Conservation (phyloP, 2,797 vertebrate genomes). For the Myotis planiceps region DNA sequence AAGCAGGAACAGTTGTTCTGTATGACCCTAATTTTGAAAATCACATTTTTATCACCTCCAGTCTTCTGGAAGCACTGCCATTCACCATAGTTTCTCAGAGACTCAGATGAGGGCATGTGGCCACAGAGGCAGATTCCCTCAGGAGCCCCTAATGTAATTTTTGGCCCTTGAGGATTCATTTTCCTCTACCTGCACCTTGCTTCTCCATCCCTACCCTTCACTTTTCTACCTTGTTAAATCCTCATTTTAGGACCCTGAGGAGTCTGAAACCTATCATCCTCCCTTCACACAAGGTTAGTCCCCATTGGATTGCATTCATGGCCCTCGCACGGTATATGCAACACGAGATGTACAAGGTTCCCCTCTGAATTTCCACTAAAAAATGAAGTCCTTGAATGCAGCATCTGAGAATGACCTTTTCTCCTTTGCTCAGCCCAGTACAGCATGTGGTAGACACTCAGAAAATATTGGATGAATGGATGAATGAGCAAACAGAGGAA, state of each 20-base stretch:
- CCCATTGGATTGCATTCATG: background rate
- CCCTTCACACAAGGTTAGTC: background rate
- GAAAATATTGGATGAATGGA: background rate
- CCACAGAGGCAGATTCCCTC: background rate
- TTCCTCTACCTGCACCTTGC: background rate
- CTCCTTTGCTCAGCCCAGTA: background rate
- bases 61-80: background rate
- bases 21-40: background rate
- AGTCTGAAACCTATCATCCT: background rate
- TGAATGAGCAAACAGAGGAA: background rate
- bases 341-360: background rate
- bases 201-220: background rate
- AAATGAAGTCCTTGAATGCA: background rate
- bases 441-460: background rate
- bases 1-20: background rate
- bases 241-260: background rate
- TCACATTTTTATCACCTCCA: background rate
- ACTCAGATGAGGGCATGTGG: rapidly evolving
- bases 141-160: rapidly evolving
- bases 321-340: background rate
- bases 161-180: background rate
- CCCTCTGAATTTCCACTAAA: background rate
- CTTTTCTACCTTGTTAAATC: background rate
- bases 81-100: background rate
- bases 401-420: background rate